Evolutionary conservation across 2,113 vertebrate genomes (phyloP), one percentile per base, ranked within the genome.

Genomic region (Kobus ellipsiprymnus): DNA sequence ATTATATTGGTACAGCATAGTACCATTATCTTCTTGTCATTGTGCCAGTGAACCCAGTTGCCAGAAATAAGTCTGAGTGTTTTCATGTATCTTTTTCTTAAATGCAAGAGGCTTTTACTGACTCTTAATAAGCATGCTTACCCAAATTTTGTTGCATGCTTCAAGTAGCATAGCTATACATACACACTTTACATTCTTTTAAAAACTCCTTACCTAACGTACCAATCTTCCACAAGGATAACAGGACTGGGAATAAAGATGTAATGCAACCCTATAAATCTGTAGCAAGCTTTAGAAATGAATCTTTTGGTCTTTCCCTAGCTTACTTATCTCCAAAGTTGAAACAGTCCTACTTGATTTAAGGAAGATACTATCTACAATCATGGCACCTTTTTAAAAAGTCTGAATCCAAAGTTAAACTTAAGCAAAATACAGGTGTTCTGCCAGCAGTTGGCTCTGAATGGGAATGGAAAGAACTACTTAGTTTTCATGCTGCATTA

Each of bases 41-140:
- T 98, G 98, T 99, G 98, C 98, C 98, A 99, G 98, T 99, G 98
- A 98, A 98, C 94, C 80, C 96, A 98, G 23, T 98, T 98, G 98
- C 98, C 98, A 98, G 98, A 98, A 98, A 97, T 91, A 96, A 98
- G 93, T 98, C 95, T 87, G 94, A 95, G 93, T 97, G 87, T 97
- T 98, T 94, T 97, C 91, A 84, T 95, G 95, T 86, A 97, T 97
- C 97, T 93, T 97, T 97, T 96, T 93, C 85, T 85, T 93, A 95
- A 94, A 92, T 89, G 87, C 91, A 91, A 91, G 94, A 97, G 55
- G 81, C 98, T 98, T 98, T 98, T 98, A 95, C 77, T 25, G 89
- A 98, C 97, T 98, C 87, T 94, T 59, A n/a, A 13, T 84, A 97
- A 95, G 94, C 98, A 98, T 98, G 98, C 98, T 97, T 98, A 95